Percentiles rank a stretch among this genome's conserved stretches.
phyloP scores from a whole-genome alignment of 2,797 vertebrate genomes.

The Hoplostethus atlanticus region DNA sequence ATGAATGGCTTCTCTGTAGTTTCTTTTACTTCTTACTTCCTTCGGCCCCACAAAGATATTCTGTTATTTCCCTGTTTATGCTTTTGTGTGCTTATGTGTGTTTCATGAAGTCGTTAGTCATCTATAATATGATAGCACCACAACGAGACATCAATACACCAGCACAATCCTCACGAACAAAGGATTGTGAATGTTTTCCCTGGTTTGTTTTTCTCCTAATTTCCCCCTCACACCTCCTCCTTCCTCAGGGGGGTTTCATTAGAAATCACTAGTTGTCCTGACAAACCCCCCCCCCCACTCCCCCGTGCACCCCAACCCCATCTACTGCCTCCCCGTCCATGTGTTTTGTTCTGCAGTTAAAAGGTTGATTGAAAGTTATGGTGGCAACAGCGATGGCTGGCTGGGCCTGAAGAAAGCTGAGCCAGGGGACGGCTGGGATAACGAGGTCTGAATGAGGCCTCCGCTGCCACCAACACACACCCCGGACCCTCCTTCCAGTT shows the following conservation, averaged over 20 bases:
- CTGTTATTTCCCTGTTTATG: slow-evolving; percentile 38
- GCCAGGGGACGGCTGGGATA: slow-evolving; percentile 81
- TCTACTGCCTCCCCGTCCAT: slow-evolving; percentile 21
- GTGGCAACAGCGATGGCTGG: slow-evolving; percentile 89
- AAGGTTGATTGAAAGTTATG: slow-evolving; percentile 90
- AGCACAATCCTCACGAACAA: neutral
- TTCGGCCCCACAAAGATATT: slow-evolving; percentile 8
- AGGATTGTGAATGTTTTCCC: slow-evolving; percentile 26
- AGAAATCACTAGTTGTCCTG: slow-evolving; percentile 83
- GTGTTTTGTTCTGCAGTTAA: slow-evolving; percentile 83
- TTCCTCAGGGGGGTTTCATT: slow-evolving; percentile 76
- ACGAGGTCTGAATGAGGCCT: slow-evolving; percentile 86
- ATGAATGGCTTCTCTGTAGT: slow-evolving; percentile 26
- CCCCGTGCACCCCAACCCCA: slow-evolving; percentile 23
- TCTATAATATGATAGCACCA: slow-evolving; percentile 18
- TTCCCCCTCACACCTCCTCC: neutral
- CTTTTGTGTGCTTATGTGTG: slow-evolving; percentile 1
- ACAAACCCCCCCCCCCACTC: slow-evolving; percentile 70
- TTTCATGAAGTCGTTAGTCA: neutral
- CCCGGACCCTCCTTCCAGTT: slow-evolving; percentile 59
- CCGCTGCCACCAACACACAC: slow-evolving; percentile 71
- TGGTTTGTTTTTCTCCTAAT: slow-evolving; percentile 30
- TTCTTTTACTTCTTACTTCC: neutral
- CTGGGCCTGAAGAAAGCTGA: slow-evolving; percentile 84
- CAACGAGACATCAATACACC: neutral